Base-by-base conservation (phyloP, 2,888 invertebrate species). In the Pachliopta kotzebuea region DNA sequence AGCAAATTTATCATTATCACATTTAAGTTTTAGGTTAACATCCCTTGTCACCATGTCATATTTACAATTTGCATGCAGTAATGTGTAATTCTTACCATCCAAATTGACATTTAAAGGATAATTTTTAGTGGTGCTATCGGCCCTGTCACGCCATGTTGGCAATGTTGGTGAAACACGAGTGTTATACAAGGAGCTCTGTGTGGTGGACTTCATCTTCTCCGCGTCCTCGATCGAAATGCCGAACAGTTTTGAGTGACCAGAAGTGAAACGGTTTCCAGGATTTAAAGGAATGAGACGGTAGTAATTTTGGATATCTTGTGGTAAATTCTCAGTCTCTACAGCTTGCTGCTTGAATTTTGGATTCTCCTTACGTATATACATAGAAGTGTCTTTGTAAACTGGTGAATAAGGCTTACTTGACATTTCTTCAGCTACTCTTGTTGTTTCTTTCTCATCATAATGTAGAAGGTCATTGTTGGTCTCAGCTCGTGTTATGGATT, bases 111-210 rank as follows among this genome's bases (percentile, higher is more conserved):
- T 85, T 67, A 82, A 76, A 37, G 88, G 88, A 74, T 90, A 89
- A 63, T 88, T 88, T 81, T 85, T 88, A 29, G 89, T 90, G 1
- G 89, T 90, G 24, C 86, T 76, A 67, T 86, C 86, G 67, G 86
- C 86, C 56, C 79, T 74, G 64, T 88, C 88, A 37, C 87, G 85
- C 75, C 93, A 92, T 0, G 90, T 85, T 0, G 94, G 94, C 21
- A 94, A 83, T 4, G 94, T 94, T n/a, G 94, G 94, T 14, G 94
- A 94, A 0, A 94, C 94, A 71, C 92, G 85, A 1, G 93, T 92
- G 67, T 90, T 88, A 70, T 92, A 92, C 2, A 86, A 62, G 21
- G 91, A 88, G 65, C 86, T 89, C 73, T 89, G 92, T 11, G 93
- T 93, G 0, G 93, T 92, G 18, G 92, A 83, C 68, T 81, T 83